Evolutionary conservation across 2,797 vertebrate species (phyloP).

Genomic region (Otolemur crassicaudatus): DNA sequence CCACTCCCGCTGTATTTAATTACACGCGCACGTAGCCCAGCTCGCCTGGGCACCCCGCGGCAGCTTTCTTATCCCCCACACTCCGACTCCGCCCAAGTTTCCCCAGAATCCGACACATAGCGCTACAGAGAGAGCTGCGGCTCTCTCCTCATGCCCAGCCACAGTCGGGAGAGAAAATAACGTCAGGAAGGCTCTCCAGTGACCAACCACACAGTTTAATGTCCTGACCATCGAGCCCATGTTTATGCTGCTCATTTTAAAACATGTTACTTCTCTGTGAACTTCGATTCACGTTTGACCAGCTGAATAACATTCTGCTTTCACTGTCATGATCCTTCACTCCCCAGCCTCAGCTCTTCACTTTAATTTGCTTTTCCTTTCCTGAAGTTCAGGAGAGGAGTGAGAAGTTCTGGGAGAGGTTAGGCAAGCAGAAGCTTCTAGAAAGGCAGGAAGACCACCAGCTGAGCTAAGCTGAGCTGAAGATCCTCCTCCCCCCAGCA

Average conservation of each 20-base stretch:
- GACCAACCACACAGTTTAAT: rapidly evolving
- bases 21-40: background rate
- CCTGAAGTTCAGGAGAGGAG: background rate
- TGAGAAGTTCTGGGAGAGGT: background rate
- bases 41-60: background rate
- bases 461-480: background rate
- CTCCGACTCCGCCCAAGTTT: background rate
- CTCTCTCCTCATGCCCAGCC: rapidly evolving
- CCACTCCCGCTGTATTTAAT: background rate
- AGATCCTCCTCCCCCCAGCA: background rate
- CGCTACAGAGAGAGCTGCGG: rapidly evolving
- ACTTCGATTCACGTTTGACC: conserved; percentile 17
- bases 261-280: conserved; percentile 59
- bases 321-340: background rate
- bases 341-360: background rate
- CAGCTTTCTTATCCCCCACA: too few species aligned
- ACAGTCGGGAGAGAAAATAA: rapidly evolving
- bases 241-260: conserved; percentile 63
- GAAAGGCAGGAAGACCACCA: background rate
- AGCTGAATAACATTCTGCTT: conserved; percentile 5
- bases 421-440: background rate
- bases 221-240: conserved; percentile 25
- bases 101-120: background rate
- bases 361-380: background rate
- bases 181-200: background rate